Base-by-base conservation (phyloP, 1,140 invertebrate genomes). In the Nasonia longicornis region DNA sequence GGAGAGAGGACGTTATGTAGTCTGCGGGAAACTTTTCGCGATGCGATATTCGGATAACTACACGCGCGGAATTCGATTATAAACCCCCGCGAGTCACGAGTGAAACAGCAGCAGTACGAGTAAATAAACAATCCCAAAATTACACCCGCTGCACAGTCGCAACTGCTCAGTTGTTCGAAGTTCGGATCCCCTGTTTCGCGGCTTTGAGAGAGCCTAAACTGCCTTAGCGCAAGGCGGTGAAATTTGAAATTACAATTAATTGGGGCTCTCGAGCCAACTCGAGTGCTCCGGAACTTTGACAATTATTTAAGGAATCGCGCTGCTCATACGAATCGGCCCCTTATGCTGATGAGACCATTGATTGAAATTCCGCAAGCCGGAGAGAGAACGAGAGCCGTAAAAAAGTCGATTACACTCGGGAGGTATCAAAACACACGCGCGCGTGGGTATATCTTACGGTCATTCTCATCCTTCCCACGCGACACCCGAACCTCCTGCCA, bases 201-300 rank as follows among this genome's bases (percentile, higher is more conserved):
- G 20, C 16, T 58, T 7, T 7, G 16, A n/a, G 52, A 58, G n/a
- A 58, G 20, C 20, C 52, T 52, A 16, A 20, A 20, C 48, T 52
- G 48, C 16, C 12, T 52, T 16, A 52, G 12, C 52, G 45, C 45
- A 26, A 26, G 14, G 45, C 45, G 52, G 20, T 6, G 52, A n/a
- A n/a, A 31, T 69, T 69, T 16, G 70, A 38, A 72, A 72, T 72
- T n/a, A 72, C 31, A 35, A 38, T 72, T 72, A 72, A 72, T 72
- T 20, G 70, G 2, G 16, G 38, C 35, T 72, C 70, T 72, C 70
- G 16, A 14, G 45, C 2, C 45, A 1, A 2, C 20, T 20, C 14
- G 20, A 58, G 52, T n/a, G 1, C 38, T 72, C 70, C 20, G 2
- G 11, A 38, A 72, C 31, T 72, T 72, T 12, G 20, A 42, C 70